Conservation (phyloP, 2,888 invertebrate species). For the Sinodicranocentrus sp. region DNA sequence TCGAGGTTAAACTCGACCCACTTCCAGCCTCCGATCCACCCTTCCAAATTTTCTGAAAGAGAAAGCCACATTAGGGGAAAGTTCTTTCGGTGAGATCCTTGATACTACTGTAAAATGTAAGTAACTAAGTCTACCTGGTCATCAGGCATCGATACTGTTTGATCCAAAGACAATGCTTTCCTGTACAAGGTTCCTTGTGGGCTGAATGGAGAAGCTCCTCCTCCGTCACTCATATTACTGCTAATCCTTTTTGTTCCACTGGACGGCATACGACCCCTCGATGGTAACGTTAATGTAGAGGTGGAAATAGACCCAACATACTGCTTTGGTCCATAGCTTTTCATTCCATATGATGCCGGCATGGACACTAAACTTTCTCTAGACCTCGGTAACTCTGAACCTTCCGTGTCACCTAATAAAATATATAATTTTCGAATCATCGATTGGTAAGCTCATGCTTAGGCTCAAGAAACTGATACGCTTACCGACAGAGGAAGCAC, state of each 20-base stretch:
- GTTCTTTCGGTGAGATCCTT: too few relatives aligned
- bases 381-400: slow-evolving; percentile 67
- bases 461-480: neutral
- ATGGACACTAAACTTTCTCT: slow-evolving; percentile 70
- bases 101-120: too few relatives aligned
- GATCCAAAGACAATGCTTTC: slow-evolving; percentile 86
- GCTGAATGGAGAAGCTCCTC: slow-evolving; percentile 73
- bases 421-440: slow-evolving; percentile 14
- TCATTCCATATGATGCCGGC: slow-evolving; percentile 74
- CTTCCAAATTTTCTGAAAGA: slow-evolving; percentile 86
- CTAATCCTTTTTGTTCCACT: slow-evolving; percentile 60
- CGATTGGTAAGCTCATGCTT: too few relatives aligned
- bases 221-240: slow-evolving; percentile 77
- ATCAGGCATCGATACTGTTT: slow-evolving; percentile 81
- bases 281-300: slow-evolving; percentile 74
- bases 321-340: slow-evolving; percentile 70
- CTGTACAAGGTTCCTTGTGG: slow-evolving; percentile 81
- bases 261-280: slow-evolving; percentile 51
- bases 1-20: slow-evolving; percentile 90
- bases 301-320: slow-evolving; percentile 66
- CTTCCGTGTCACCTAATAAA: slow-evolving; percentile 70
- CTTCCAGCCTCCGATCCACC: slow-evolving; percentile 87
- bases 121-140: too few relatives aligned
- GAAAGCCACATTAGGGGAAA: too few relatives aligned
- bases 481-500: slow-evolving; percentile 72